These are phyloP conservation scores for Epinotia ramella DNA, from an alignment of 2,888 invertebrate genomes.

Conservation along the genomic window DNA sequence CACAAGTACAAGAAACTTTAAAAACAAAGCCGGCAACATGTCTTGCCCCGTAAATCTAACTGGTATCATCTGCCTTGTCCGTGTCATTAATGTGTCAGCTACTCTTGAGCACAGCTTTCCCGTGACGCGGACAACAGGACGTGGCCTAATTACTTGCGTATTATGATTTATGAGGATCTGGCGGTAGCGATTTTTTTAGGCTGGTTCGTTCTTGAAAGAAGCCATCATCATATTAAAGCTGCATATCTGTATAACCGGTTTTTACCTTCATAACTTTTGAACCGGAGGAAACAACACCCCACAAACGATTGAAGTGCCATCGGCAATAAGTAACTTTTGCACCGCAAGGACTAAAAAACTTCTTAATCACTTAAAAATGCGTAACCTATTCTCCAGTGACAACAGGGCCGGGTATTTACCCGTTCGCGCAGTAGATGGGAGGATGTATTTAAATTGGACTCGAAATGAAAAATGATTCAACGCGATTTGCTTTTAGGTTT, in stretches of 20 bases:
- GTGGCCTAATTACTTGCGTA: background rate
- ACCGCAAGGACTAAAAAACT: slow-evolving; percentile 5
- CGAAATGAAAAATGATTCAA: too few relatives aligned
- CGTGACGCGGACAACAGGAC: slow-evolving; percentile 1
- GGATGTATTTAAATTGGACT: background rate
- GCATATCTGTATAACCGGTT: background rate
- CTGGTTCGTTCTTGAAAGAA: background rate
- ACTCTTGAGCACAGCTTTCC: background rate
- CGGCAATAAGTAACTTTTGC: background rate
- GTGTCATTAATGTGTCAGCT: slow-evolving; percentile 17
- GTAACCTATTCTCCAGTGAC: background rate
- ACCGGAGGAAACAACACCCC: background rate
- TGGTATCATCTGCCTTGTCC: background rate
- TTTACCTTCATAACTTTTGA: slow-evolving; percentile 19
- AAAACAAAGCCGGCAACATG: background rate
- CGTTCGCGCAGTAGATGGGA: background rate
- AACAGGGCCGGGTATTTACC: background rate
- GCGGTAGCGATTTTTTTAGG: background rate
- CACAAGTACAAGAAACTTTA: background rate
- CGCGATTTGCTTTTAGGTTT: too few relatives aligned
- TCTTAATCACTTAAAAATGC: slow-evolving; percentile 22
- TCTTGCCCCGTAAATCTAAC: background rate
- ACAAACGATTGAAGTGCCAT: background rate
- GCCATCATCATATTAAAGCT: background rate
- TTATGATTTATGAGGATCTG: background rate